A percentile compares a stretch with the other conserved stretches of the same genome.
Evolutionary conservation across 1,140 invertebrate genomes (phyloP).

Genomic region (Conopomorpha cramerella): DNA sequence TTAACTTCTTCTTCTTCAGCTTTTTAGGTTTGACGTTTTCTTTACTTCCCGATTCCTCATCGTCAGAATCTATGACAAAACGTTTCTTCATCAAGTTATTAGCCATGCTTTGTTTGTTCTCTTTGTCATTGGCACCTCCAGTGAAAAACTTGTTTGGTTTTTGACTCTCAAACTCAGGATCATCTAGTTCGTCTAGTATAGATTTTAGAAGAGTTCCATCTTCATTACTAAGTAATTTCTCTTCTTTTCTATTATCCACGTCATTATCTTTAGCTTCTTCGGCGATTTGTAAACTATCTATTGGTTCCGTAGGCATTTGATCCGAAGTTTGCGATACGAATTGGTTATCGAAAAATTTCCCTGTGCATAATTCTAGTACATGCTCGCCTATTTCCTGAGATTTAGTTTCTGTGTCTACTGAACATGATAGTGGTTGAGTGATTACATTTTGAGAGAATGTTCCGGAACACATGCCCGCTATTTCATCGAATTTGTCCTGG

Average conservation of each 20-base stretch:
- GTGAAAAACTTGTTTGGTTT: slow-evolving; percentile 33
- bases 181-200: slow-evolving; percentile 38
- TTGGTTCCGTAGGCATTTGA: slow-evolving; percentile 2
- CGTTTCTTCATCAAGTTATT: slow-evolving; percentile 27
- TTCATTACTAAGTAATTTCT: slow-evolving; percentile 5
- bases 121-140: slow-evolving; percentile 8
- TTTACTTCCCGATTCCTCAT: slow-evolving; percentile 38
- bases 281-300: too few species aligned
- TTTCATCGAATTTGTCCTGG: slow-evolving; percentile 21
- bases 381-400: slow-evolving; percentile 37
- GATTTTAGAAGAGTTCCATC: slow-evolving; percentile 20
- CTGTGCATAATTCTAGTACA: slow-evolving; percentile 32
- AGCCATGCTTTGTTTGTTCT: slow-evolving; percentile 7
- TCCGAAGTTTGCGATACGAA: slow-evolving; percentile 25
- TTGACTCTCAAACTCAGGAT: slow-evolving; percentile 23
- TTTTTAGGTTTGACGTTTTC: slow-evolving; percentile 19
- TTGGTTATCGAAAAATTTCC: slow-evolving; percentile 43
- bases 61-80: slow-evolving; percentile 52
- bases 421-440: slow-evolving; percentile 7
- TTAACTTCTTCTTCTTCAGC: slow-evolving; percentile 34
- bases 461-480: slow-evolving; percentile 16
- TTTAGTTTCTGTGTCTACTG: slow-evolving; percentile 13
- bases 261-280: neutral
- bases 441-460: slow-evolving; percentile 19
- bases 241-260: slow-evolving; percentile 2